Evolutionary conservation across 1,140 invertebrate species (phyloP), one percentile per base, ranked within the genome.

Genomic region (Drosophila nikananu): DNA sequence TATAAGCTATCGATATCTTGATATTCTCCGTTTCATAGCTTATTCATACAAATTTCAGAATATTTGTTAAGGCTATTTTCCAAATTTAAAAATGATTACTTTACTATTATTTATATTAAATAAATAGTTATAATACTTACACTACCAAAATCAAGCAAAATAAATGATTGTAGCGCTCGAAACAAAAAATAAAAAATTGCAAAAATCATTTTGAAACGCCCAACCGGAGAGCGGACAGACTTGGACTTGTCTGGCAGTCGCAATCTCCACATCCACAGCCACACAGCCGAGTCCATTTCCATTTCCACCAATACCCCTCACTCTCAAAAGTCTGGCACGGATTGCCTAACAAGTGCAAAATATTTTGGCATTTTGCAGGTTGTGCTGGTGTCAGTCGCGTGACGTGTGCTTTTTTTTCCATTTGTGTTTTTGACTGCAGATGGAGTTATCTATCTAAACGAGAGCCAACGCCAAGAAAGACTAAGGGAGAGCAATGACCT

Each of bases 301-400:
- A 49, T 51, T 61, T 49, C n/a, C 35, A 64, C 25, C 19, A 54
- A 30, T 27, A 19, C 32, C 49, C 61, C 62, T 15, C 32, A 37
- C 55, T 42, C 21, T 5, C 32, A 23, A 46, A 61, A 61, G 55
- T 60, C 55, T 61, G 23, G 62, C 48, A 27, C 51, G 48, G 48
- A 66, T 64, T 66, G 61, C 61, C 66, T 66, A 70, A 70, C 30
- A 66, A 71, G 62, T 70, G 67, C 61, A 70, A 66, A 66, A 67
- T 71, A 67, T 68, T 71, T 67, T 67, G 67, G 63, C 67, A 71
- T 71, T 71, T 68, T 67, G 39, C 62, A 67, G 57, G 57, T 66
- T 66, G 63, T 46, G 63, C 17, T 60, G 35, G 54, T 66, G 63
- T 62, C 60, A 64, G 61, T 68, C 59, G 65, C 65, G 65, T 68